Percentiles rank a stretch among this genome's conserved stretches.
These are phyloP conservation scores for Yponomeuta cagnagella DNA, from an alignment of 2,888 invertebrate genomes.

Conservation along the genomic window DNA sequence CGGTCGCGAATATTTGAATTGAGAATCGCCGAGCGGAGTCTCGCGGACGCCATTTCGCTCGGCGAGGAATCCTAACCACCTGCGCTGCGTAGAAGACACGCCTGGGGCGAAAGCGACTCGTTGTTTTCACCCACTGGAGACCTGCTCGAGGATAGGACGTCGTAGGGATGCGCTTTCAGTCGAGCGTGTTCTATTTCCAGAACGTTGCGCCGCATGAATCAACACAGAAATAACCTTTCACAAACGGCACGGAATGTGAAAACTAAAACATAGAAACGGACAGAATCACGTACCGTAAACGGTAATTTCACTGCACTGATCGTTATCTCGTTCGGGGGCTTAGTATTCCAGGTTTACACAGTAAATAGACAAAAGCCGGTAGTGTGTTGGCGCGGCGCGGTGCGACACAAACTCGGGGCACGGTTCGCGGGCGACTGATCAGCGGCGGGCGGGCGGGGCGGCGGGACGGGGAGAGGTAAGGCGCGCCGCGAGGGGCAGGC, in stretches of 20 bases:
- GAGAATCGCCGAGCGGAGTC: slow-evolving; percentile 33
- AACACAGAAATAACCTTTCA: slow-evolving; percentile 76
- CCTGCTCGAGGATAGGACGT: slow-evolving; percentile 41
- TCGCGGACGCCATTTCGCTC: slow-evolving; percentile 68
- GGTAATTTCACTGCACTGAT: slow-evolving; percentile 66
- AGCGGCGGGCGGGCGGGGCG: slow-evolving; percentile 25
- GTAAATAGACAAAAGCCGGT: slow-evolving; percentile 63
- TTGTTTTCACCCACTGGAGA: slow-evolving; percentile 40
- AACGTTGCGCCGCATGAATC: slow-evolving; percentile 72
- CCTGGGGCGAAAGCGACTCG: slow-evolving; percentile 38
- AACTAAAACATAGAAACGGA: slow-evolving; percentile 53
- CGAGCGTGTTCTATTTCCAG: slow-evolving; percentile 70
- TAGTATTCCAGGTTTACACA: slow-evolving; percentile 45
- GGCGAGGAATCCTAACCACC: background rate
- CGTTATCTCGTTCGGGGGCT: slow-evolving; percentile 49
- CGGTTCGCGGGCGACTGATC: slow-evolving; percentile 67
- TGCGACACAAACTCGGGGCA: slow-evolving; percentile 53
- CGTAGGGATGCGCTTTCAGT: slow-evolving; percentile 64
- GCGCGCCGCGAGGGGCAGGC: slow-evolving; percentile 23
- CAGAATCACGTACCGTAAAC: slow-evolving; percentile 68
- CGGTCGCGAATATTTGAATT: slow-evolving; percentile 65
- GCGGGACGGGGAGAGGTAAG: slow-evolving; percentile 28
- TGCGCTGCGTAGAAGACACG: slow-evolving; percentile 54
- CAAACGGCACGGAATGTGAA: slow-evolving; percentile 60
- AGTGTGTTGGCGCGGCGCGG: slow-evolving; percentile 42